Base-by-base conservation (phyloP, 2,888 invertebrate species). In the Arge pagana region DNA sequence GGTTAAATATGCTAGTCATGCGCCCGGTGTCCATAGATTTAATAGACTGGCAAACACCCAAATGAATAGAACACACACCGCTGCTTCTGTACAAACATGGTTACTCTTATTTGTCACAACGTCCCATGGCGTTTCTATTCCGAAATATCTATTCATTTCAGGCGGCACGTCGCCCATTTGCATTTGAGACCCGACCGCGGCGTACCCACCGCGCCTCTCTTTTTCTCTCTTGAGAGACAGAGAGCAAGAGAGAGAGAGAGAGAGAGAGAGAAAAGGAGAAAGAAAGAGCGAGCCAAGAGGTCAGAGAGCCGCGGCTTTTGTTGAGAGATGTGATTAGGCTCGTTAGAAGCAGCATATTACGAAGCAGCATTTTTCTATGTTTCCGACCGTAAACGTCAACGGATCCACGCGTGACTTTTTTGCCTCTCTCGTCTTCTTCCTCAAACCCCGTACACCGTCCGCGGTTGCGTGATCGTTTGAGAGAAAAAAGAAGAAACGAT, bases 91-190 rank as follows among this genome's bases (percentile, higher is more conserved):
- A 45, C 45, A 45, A 45, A 45, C 45, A 45, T 24, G 23, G 45
- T 35, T 45, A 45, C 45, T 45, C 45, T 45, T 45, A 45, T 45
- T 45, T 45, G 45, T 45, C 45, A 45, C 33, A 45, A 45, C 45
- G 30, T 23, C 16, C 23, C 10, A 33, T 33, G 45, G 35, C 33
- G 30, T 45, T 35, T 33, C 45, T 45, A 45, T 45, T 45, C 45
- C 45, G 33, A 45, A 45, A 45, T 45, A 45, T 45, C 45, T 45
- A 45, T 45, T 45, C 45, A 45, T 31, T 23, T 18, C n/a, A n/a
- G 33, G 33, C 33, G 45, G 45, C 45, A 45, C 45, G 45, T 45
- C 45, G 31, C 45, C 45, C 33, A 45, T 45, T 45, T 45, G 45
- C 45, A 45, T 45, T 45, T 35, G 45, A 16, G 33, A 33, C 31